phyloP scores from a whole-genome alignment of 30 jellyfish, hydroid and myxozoan species.

The Morbakka virulenta region DNA sequence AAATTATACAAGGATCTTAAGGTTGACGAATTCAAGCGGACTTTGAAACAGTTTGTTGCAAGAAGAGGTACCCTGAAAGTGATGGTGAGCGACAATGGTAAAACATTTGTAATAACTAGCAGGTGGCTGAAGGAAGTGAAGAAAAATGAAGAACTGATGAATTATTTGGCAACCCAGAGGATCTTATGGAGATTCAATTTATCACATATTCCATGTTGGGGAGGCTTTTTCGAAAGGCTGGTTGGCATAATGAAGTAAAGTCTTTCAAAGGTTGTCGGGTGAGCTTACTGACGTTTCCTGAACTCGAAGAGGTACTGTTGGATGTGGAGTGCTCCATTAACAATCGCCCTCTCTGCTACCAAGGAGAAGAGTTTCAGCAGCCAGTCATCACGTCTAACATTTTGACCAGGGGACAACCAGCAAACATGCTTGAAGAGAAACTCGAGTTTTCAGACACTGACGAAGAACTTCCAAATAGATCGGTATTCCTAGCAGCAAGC shows the following conservation, averaged over 20 bases:
- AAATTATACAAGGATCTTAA: conserved; percentile 9
- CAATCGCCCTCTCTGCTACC: conserved; percentile 53
- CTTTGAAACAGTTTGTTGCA: conserved; percentile 28
- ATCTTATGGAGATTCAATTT: conserved; percentile 37
- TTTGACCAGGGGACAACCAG: conserved; percentile 16
- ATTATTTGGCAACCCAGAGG: conserved; percentile 37
- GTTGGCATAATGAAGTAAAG: conserved; percentile 49
- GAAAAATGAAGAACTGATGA: conserved; percentile 25
- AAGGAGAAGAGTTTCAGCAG: conserved; percentile 38
- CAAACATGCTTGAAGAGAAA: conserved; percentile 2
- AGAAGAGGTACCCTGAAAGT: conserved; percentile 35
- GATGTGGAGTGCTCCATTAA: conserved; percentile 42
- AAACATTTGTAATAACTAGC: conserved; percentile 21
- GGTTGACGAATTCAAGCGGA: conserved; percentile 9
- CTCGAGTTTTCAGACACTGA: conserved; percentile 1
- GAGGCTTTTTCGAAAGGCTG: conserved; percentile 48
- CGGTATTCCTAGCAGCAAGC: neutral
- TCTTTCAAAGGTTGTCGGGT: conserved; percentile 27
- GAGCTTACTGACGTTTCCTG: conserved; percentile 15
- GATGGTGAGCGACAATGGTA: conserved; percentile 50
- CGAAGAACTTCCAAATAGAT: neutral
- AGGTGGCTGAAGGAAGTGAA: conserved; percentile 21
- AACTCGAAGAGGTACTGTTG: conserved; percentile 37
- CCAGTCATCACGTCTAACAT: conserved; percentile 41
- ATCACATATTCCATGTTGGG: conserved; percentile 60